A percentile compares a stretch with the other conserved stretches of the same genome.
Evolutionary conservation across 1,140 invertebrate genomes (phyloP).

Genomic region (Papilio dardanus): DNA sequence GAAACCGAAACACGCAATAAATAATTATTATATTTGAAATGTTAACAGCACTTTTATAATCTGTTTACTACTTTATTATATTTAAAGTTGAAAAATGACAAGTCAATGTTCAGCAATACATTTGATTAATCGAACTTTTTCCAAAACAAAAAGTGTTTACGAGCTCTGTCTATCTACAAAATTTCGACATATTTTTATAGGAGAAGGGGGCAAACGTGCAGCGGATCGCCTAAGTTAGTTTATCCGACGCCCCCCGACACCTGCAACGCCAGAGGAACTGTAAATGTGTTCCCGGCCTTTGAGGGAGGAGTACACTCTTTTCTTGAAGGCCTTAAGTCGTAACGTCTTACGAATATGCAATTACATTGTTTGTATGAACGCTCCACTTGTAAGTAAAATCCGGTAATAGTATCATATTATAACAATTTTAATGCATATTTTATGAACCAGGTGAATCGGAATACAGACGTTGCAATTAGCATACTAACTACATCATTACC

Average conservation of each 20-base stretch:
- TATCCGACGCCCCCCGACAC: too few species aligned
- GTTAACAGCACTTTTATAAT: neutral
- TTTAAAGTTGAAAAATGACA: neutral
- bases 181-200: neutral
- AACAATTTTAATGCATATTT: constrained; percentile 24
- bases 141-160: neutral
- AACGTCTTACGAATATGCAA: too few species aligned
- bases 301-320: too few species aligned
- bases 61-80: neutral
- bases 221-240: too few species aligned
- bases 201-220: too few species aligned
- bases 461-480: constrained; percentile 51
- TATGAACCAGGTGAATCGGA: constrained; percentile 45
- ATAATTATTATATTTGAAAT: constrained; percentile 43
- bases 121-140: neutral
- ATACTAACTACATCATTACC: constrained; percentile 57
- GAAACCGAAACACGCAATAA: constrained; percentile 64
- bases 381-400: neutral
- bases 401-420: neutral
- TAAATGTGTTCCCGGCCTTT: too few species aligned
- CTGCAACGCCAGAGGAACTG: too few species aligned
- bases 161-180: neutral
- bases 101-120: neutral
- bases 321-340: too few species aligned
- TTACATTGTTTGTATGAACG: neutral